Evolutionary conservation across 2,797 vertebrate species (phyloP).

Genomic region (Trichosurus vulpecula): DNA sequence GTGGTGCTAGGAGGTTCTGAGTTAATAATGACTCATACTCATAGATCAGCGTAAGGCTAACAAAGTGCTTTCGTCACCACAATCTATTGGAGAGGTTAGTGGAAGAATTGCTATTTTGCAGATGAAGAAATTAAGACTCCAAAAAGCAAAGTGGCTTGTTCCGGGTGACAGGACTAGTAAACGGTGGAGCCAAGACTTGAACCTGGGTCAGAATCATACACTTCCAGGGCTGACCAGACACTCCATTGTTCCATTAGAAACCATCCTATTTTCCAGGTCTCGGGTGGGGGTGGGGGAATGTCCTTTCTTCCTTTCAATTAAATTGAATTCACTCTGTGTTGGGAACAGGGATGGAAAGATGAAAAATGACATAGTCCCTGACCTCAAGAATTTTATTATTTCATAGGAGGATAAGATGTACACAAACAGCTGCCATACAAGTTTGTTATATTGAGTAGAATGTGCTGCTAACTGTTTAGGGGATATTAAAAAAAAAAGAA

Average conservation of each 20-base stretch:
- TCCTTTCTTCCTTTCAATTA: not conserved
- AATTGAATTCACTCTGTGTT: not conserved
- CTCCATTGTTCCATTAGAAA: not conserved
- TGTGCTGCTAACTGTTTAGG: not conserved
- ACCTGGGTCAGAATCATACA: not conserved
- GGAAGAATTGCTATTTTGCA: not conserved
- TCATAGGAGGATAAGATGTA: not conserved
- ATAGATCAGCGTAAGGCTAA: not conserved
- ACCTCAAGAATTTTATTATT: not conserved
- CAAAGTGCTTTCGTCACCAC: not conserved
- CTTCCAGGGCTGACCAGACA: not conserved
- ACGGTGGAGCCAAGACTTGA: not conserved
- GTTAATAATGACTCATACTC: not conserved
- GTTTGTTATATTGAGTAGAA: not conserved
- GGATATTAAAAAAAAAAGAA: not conserved
- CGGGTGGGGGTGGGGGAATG: accelerated
- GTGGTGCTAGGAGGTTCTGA: not conserved
- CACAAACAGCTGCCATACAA: not conserved
- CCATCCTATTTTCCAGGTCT: not conserved
- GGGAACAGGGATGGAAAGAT: not conserved
- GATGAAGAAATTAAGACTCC: not conserved
- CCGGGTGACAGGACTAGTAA: not conserved
- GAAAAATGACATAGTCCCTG: not conserved
- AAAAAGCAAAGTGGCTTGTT: not conserved
- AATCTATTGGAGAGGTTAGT: not conserved